Conservation (phyloP, 2,888 invertebrate genomes). For the Phlogophora meticulosa region DNA sequence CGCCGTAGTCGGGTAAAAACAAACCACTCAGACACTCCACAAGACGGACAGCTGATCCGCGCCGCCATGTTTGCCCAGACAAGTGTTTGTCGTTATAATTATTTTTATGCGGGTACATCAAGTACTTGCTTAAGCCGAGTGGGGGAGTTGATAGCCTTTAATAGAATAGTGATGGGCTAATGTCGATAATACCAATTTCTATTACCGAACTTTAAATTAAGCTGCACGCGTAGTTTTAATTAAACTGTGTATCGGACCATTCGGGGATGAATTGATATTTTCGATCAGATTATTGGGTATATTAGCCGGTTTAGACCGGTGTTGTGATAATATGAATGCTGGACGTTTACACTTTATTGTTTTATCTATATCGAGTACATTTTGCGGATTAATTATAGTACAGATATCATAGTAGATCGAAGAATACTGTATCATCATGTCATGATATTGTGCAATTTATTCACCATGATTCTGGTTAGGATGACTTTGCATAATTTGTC, state of each 20-base stretch:
- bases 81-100: constrained; percentile 48
- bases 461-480: too few species aligned
- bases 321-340: constrained; percentile 26
- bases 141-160: constrained; percentile 71
- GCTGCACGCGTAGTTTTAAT: constrained; percentile 63
- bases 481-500: not conserved
- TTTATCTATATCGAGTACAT: constrained; percentile 14
- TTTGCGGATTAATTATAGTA: not conserved
- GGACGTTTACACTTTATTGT: constrained; percentile 8
- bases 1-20: not conserved
- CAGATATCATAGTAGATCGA: too few species aligned
- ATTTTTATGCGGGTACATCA: constrained; percentile 64
- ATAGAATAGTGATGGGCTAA: constrained; percentile 71
- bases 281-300: constrained; percentile 62
- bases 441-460: not conserved
- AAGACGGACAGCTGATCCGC: constrained; percentile 34
- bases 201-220: constrained; percentile 59
- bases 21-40: not conserved
- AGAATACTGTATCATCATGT: constrained; percentile 7
- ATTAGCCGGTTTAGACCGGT: constrained; percentile 25
- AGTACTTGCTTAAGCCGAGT: constrained; percentile 48
- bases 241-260: constrained; percentile 57
- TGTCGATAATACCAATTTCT: constrained; percentile 62
- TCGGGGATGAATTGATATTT: constrained; percentile 68
- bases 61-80: constrained; percentile 36